phyloP scores from a whole-genome alignment of 2,113 vertebrate genomes.

The Hydropotes inermis region DNA sequence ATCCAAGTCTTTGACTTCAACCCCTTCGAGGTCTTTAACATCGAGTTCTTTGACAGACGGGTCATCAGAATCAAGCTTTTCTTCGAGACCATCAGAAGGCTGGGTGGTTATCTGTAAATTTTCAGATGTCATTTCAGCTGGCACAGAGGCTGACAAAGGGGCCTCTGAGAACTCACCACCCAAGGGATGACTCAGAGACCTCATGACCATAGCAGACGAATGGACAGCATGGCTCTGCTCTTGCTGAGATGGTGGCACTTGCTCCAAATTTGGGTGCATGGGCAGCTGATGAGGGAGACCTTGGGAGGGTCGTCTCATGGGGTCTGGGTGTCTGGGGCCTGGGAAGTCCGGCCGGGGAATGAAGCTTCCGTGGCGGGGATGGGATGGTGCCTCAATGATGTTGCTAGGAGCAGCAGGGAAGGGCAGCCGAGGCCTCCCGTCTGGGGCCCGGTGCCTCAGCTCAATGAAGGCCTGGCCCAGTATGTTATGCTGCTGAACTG shows the following conservation, averaged over 20 bases:
- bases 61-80: constrained; percentile 93
- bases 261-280: constrained; percentile 85
- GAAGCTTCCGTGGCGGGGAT: constrained; percentile 81
- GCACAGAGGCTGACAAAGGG: constrained; percentile 75
- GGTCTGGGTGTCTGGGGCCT: constrained; percentile 78
- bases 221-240: constrained; percentile 79
- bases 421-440: constrained; percentile 86
- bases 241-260: constrained; percentile 80
- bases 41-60: constrained; percentile 95
- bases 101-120: constrained; percentile 73
- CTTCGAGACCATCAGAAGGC: constrained; percentile 86
- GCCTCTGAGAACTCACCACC: constrained; percentile 84
- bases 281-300: constrained; percentile 79
- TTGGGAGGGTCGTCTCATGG: constrained; percentile 76
- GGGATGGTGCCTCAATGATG: constrained; percentile 80
- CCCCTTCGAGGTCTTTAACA: constrained; percentile 88
- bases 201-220: constrained; percentile 82
- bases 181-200: constrained; percentile 87
- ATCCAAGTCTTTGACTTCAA: constrained; percentile 97
- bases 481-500: constrained; percentile 91
- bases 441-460: constrained; percentile 89
- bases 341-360: constrained; percentile 83
- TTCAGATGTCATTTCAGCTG: constrained; percentile 73
- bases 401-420: constrained; percentile 77
- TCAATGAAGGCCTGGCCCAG: constrained; percentile 96